A percentile compares a stretch with the other conserved stretches of the same genome.
Evolutionary conservation across 1,140 invertebrate genomes (phyloP).

Genomic region (Dendrolimus kikuchii): DNA sequence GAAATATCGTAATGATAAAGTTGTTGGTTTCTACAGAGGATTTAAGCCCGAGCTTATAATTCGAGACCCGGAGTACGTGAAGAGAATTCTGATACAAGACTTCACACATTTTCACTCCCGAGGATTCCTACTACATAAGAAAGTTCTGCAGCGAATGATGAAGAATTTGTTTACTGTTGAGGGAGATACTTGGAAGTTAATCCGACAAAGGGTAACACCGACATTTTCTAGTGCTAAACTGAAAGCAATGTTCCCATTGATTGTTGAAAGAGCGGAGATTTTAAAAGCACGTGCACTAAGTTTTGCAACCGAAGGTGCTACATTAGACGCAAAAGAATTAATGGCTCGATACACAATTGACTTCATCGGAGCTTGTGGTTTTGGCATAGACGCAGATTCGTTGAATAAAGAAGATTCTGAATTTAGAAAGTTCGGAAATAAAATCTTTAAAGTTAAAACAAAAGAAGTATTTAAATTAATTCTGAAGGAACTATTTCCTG

Average conservation of each 20-base stretch:
- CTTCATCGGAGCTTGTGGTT: constrained; percentile 66
- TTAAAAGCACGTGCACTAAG: constrained; percentile 32
- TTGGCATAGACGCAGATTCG: constrained; percentile 51
- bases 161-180: constrained; percentile 36
- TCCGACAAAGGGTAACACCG: constrained; percentile 73
- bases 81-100: constrained; percentile 72
- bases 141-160: constrained; percentile 45
- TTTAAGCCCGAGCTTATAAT: constrained; percentile 65
- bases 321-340: constrained; percentile 58
- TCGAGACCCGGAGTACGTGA: constrained; percentile 72
- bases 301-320: constrained; percentile 10
- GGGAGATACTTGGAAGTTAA: constrained; percentile 66
- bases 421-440: constrained; percentile 44
- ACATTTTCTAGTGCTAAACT: constrained; percentile 74
- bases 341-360: constrained; percentile 66
- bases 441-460: constrained; percentile 36
- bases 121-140: constrained; percentile 18
- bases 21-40: constrained; percentile 33
- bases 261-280: constrained; percentile 44
- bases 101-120: constrained; percentile 68
- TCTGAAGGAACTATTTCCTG: constrained; percentile 34
- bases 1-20: constrained; percentile 27
- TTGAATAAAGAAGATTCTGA: constrained; percentile 45
- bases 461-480: constrained; percentile 12
- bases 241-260: constrained; percentile 69